phyloP scores from a whole-genome alignment of 2,888 invertebrate species.

The Cataglyphis cursor region DNA sequence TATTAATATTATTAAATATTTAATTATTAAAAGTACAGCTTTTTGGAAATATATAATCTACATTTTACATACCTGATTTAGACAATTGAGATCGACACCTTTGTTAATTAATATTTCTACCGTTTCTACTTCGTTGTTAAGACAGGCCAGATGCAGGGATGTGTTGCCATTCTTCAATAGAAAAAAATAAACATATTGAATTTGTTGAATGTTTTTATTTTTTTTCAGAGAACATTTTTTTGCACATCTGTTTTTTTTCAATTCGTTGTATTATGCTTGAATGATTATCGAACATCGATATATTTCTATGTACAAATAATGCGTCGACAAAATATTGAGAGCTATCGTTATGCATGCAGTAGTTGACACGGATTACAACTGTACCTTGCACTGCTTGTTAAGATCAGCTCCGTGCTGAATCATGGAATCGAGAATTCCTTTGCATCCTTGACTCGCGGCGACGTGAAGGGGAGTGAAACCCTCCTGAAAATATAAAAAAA shows the following conservation, averaged over 20 bases:
- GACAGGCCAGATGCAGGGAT: conserved; percentile 92
- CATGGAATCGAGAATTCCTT: conserved; percentile 90
- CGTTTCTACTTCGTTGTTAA: conserved; percentile 91
- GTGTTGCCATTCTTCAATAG: conserved; percentile 90
- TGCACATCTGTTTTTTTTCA: not conserved
- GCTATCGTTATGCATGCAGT: conserved; percentile 1
- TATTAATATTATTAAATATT: not conserved
- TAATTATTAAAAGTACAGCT: not conserved
- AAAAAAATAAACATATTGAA: not conserved
- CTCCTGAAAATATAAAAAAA: conserved; percentile 87
- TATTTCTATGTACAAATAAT: conserved; percentile 38
- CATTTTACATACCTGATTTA: conserved; percentile 89
- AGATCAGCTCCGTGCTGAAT: conserved; percentile 90
- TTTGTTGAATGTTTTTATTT: not conserved
- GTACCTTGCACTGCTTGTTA: conserved; percentile 91
- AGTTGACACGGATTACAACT: conserved; percentile 13
- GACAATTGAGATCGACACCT: conserved; percentile 91
- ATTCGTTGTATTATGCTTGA: not conserved
- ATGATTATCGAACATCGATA: not conserved
- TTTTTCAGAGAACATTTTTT: not conserved
- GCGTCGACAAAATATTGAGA: conserved; percentile 15
- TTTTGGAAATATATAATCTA: not conserved
- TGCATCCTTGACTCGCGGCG: conserved; percentile 91
- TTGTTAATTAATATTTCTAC: conserved; percentile 90
- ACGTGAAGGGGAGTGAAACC: conserved; percentile 91